These are phyloP conservation scores for Mormyrops boulengeri DNA, from an alignment of 2,797 vertebrate species.

Conservation along the genomic window DNA sequence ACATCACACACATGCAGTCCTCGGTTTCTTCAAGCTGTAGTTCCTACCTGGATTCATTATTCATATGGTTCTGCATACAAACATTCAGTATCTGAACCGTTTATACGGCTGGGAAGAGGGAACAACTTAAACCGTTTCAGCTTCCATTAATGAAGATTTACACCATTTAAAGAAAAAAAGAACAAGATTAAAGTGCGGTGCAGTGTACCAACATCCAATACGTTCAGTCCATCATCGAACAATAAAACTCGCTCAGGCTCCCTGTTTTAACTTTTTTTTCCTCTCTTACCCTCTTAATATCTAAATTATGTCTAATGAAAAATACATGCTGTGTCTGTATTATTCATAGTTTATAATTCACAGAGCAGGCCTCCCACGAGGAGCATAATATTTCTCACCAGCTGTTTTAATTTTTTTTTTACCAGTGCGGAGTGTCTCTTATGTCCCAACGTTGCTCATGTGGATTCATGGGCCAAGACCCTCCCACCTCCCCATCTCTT, in stretches of 20 bases:
- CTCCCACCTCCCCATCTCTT: background rate
- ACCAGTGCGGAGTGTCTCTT: constrained; percentile 28
- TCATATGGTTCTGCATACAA: background rate
- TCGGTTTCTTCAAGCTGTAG: background rate
- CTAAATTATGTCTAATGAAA: constrained; percentile 40
- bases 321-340: constrained; percentile 34
- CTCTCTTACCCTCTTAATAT: constrained; percentile 32
- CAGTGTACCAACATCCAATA: background rate
- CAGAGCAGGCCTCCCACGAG: constrained; percentile 20
- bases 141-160: background rate
- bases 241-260: constrained; percentile 42
- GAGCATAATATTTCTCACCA: constrained; percentile 27
- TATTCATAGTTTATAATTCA: constrained; percentile 41
- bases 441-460: constrained; percentile 27
- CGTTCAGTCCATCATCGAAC: constrained; percentile 22
- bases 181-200: background rate
- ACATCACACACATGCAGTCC: too few relatives aligned
- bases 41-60: background rate
- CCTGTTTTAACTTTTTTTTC: constrained; percentile 20
- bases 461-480: background rate
- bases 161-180: background rate
- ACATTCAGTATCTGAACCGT: background rate
- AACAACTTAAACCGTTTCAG: background rate
- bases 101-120: background rate
- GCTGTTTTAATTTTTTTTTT: constrained; percentile 20